phyloP scores from a whole-genome alignment of 2,797 vertebrate genomes.

The Neopelma chrysocephalum region DNA sequence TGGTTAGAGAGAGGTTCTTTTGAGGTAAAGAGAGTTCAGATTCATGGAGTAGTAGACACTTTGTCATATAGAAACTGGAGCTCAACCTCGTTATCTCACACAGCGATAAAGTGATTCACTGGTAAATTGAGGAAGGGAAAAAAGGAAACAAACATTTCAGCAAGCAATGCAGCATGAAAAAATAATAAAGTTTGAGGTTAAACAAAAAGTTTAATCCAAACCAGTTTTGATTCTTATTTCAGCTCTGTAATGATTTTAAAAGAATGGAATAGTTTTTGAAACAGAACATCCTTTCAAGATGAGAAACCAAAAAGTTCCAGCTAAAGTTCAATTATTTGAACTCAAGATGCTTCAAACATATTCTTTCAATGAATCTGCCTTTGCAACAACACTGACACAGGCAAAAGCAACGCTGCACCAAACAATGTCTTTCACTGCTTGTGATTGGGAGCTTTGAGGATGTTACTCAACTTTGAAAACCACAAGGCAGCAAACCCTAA shows the following conservation, averaged over 20 bases:
- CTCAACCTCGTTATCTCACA: not conserved
- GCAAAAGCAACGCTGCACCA: not conserved
- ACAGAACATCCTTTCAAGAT: not conserved
- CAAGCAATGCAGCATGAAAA: not conserved
- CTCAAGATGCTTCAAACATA: not conserved
- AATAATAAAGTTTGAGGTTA: not conserved
- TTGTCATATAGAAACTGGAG: not conserved
- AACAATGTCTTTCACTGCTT: not conserved
- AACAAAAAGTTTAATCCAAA: not conserved
- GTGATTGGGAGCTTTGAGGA: accelerated
- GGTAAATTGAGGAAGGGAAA: not conserved
- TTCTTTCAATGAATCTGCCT: not conserved
- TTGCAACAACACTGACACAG: not conserved
- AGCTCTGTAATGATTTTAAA: not conserved
- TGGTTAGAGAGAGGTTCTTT: not conserved
- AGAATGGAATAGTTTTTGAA: not conserved
- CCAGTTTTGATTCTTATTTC: not conserved
- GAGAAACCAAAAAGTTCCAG: not conserved
- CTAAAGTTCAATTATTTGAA: not conserved
- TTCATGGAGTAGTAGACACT: not conserved
- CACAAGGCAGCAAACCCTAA: not conserved
- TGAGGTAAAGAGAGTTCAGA: not conserved
- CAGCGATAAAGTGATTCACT: not conserved
- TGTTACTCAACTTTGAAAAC: not conserved
- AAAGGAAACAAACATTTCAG: not conserved